phyloP scores from a whole-genome alignment of 2,113 vertebrate species.

The Tyto alba region DNA sequence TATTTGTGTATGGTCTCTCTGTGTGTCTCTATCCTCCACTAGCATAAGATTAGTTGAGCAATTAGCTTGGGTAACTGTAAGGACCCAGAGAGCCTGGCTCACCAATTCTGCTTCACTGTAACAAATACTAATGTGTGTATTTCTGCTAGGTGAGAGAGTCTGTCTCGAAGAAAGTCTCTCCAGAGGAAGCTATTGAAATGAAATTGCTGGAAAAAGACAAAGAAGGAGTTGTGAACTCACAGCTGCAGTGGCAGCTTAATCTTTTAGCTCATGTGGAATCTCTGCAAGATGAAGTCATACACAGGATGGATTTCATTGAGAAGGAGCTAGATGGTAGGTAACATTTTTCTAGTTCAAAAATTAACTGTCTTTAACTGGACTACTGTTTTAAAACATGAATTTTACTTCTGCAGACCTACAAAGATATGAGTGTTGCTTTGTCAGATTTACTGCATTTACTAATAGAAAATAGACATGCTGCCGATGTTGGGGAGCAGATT shows the following conservation, averaged over 20 bases:
- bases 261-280: constrained; percentile 90
- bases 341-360: not conserved
- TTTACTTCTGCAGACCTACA: not conserved
- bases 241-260: constrained; percentile 91
- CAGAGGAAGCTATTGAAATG: constrained; percentile 66
- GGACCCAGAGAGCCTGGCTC: not conserved
- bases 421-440: not conserved
- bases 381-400: not conserved
- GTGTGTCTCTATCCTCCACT: rapidly evolving
- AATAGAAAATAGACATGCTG: not conserved
- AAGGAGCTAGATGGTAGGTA: constrained; percentile 90
- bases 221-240: constrained; percentile 77
- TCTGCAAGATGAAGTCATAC: constrained; percentile 89
- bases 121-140: not conserved
- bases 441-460: not conserved
- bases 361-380: not conserved
- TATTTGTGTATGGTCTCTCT: not conserved
- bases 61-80: not conserved
- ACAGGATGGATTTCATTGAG: constrained; percentile 96
- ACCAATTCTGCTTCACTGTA: rapidly evolving
- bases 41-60: not conserved
- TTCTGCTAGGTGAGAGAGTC: constrained; percentile 66
- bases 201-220: constrained; percentile 69
- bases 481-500: not conserved
- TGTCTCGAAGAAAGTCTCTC: constrained; percentile 67